Evolutionary conservation across 2,113 vertebrate genomes (phyloP).

Genomic region (Cephalopholis sonnerati): DNA sequence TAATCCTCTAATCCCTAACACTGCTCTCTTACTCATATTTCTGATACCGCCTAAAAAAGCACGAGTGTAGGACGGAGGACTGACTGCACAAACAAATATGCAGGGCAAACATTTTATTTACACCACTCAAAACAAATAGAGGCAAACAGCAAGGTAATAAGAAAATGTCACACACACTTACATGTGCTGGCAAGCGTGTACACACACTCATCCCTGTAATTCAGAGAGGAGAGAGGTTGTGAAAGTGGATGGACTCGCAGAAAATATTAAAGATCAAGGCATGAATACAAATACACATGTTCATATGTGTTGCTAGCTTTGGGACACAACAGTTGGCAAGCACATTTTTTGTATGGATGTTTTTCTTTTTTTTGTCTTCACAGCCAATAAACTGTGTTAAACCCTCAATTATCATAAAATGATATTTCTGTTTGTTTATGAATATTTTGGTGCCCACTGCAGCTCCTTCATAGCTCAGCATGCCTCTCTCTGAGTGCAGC

Average conservation of each 20-base stretch:
- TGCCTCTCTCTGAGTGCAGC: not conserved
- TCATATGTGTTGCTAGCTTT: not conserved
- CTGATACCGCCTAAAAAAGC: slow-evolving; percentile 29
- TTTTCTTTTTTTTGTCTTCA: not conserved
- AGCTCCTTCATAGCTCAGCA: not conserved
- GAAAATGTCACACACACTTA: slow-evolving; percentile 28
- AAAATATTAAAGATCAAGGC: slow-evolving; percentile 1
- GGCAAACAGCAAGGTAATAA: slow-evolving; percentile 25
- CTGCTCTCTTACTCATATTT: slow-evolving; percentile 27
- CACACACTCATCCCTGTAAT: not conserved
- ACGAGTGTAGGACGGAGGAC: not conserved
- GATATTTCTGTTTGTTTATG: not conserved
- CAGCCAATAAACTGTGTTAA: not conserved
- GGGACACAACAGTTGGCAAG: not conserved
- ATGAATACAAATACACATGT: not conserved
- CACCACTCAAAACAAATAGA: slow-evolving; percentile 28
- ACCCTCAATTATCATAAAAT: not conserved
- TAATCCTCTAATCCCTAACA: slow-evolving; percentile 49
- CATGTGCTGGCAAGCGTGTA: slow-evolving; percentile 15
- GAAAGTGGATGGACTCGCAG: not conserved
- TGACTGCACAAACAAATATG: slow-evolving; percentile 13
- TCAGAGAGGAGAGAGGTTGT: not conserved
- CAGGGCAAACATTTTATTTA: slow-evolving; percentile 49
- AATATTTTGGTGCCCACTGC: not conserved
- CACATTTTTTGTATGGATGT: not conserved